Evolutionary conservation across 2,888 invertebrate species (phyloP), one percentile per base, ranked within the genome.

Genomic region (Drosophila falleni): DNA sequence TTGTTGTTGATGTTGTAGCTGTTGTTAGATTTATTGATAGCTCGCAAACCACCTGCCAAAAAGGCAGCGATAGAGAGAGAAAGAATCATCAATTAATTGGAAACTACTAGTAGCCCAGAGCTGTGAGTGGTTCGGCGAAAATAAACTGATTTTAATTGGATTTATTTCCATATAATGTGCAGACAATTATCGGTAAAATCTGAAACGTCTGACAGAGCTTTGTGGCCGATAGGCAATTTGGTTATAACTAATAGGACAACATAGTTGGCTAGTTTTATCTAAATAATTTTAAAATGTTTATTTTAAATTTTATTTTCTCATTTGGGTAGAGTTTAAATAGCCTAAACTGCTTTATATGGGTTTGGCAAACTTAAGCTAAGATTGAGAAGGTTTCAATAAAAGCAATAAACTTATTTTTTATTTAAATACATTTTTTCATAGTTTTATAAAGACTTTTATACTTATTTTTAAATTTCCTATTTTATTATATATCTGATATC

Each of bases 21-120:
- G 55, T 33, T 63, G 49, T 49, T 64, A 50, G 42, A 55, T 56
- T 72, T 64, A 72, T 70, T 74, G 74, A 73, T 69, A 69, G 58
- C 37, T 51, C 8, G 13, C 26, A 16, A 46, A 29, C 33, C 63
- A 72, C 71, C 67, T 75, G 71, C 44, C 55, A 51, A 67, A 67
- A 67, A 61, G 35, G 15, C 13, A 50, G 13, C 16, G 9, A 5
- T 15, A 44, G 11, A 31, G 13, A 5, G 31, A 9, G 29, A n/a
- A n/a, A 15, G 31, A 61, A 46, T 23, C 66, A 66, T 33, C 71
- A 62, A 68, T 67, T 64, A 61, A 65, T 44, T 41, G 42, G 37
- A 53, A 60, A 39, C 60, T 42, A 62, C 47, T 42, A 26, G 35
- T 13, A 29, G 61, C 16, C 13, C 11, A 51, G 15, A 15, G 60